Evolutionary conservation across 2,113 vertebrate genomes (phyloP).

Genomic region (Puffinus mauretanicus): DNA sequence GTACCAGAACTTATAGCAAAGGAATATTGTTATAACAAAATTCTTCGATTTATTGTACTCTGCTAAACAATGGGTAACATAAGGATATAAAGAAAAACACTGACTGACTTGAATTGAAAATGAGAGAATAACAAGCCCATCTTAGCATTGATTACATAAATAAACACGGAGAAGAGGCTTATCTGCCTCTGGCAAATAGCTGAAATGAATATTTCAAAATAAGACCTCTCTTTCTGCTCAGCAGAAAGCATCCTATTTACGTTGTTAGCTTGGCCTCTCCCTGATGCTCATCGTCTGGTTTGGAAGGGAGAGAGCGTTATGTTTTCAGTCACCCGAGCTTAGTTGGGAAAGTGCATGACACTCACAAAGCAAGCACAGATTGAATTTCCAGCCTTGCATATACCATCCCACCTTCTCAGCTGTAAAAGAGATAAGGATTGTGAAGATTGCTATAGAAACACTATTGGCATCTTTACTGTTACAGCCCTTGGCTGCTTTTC

Average conservation of each 20-base stretch:
- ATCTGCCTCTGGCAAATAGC: background rate
- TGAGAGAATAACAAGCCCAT: background rate
- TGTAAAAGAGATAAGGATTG: background rate
- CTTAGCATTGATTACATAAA: background rate
- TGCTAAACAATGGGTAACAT: background rate
- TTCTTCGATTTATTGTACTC: background rate
- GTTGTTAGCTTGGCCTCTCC: background rate
- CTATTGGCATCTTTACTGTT: background rate
- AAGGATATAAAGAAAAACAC: background rate
- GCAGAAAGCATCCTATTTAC: background rate
- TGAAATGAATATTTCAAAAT: background rate
- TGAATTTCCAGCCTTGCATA: background rate
- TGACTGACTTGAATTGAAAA: background rate
- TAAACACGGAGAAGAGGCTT: background rate
- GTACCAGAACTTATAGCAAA: background rate
- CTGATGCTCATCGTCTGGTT: background rate
- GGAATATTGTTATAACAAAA: background rate
- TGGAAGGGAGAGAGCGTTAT: background rate
- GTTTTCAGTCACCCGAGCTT: background rate
- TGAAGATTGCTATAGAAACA: background rate
- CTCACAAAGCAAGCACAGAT: background rate
- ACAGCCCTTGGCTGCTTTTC: background rate
- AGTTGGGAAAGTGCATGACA: background rate
- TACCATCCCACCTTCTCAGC: background rate
- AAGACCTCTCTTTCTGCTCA: background rate